Evolutionary conservation across 2,797 vertebrate species (phyloP), one percentile per base, ranked within the genome.

Genomic region (Centroberyx gerrardi): DNA sequence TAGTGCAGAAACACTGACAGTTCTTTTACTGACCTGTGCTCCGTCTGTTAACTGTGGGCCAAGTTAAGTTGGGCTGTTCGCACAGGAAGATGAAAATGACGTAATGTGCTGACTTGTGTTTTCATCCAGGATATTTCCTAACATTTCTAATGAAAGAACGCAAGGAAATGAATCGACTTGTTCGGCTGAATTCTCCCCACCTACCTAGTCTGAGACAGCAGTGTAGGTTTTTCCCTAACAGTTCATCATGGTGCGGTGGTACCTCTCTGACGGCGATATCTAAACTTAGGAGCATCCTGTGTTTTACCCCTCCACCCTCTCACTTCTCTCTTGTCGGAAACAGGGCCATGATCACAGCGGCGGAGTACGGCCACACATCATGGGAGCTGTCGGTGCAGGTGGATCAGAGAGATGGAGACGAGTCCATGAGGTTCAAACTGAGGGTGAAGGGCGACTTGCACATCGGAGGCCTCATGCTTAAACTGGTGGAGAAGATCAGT

Each of bases 391-490:
- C 76, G 0, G 87, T 99, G 68, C 92, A 80, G 49, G 94, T 99
- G 74, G 97, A 99, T 82, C 94, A 96, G 73, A 95, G 92, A 5
- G 72, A 87, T 5, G 93, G 94, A 70, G 92, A 90, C 0, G 87
- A 95, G 67, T 72, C 85, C 71, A 95, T 94, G 85, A 92, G 89
- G 17, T 76, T 95, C 66, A 92, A 71, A 0, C 87, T 99, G 70
- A 93, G 81, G 68, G 97, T 99, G 76, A 96, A 96, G 0, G 98
- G 98, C 58, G 96, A 97, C 83, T 95, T 98, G 81, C 98, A 99
- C 69, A 75, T 99, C 3, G 98, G 98, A 67, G 98, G 98, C 72
- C 93, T 99, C 85, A 99, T 99, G 97, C 96, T 99, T 40, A 97
- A 96, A 86, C 91, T 99, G 86, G 98, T 98, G 87, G 98, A 99